Base-by-base conservation (phyloP, 1,140 invertebrate species). In the Polyergus mexicanus region DNA sequence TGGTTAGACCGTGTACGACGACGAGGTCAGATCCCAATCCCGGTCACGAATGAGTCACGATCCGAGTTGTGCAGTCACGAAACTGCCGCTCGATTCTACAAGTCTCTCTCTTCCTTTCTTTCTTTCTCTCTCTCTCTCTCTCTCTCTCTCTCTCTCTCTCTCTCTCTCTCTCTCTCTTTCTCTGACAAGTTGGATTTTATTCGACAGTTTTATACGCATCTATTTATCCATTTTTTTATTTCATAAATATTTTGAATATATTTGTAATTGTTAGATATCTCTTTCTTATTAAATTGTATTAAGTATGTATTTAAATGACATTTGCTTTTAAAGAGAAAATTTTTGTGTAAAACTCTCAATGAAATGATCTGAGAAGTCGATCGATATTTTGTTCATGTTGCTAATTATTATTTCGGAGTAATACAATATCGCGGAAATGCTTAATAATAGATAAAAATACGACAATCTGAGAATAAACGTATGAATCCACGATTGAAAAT, bases 21-120 rank as follows among this genome's bases (percentile, higher is more conserved):
- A 86, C 88, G 88, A 89, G 87, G 88, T 89, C 88, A 89, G 88
- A 84, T 89, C 84, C 72, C 84, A 89, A 89, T 89, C 88, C 87
- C 76, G 76, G 88, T 86, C 84, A 89, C 88, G 87, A 89, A 89
- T 86, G 87, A 89, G 87, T 89, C 88, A 89, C 87, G 87, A 89
- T 89, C 56, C 44, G 60, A 86, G 78, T 78, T 66, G 75, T 66
- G 72, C 77, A 74, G 88, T 89, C 88, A 89, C 88, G 88, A 89
- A 89, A 86, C 35, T 68, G 63, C 28, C 84, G 88, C 38, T 56
- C 66, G 25, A 87, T 38, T 81, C 66, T 72, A 19, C n/a, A 22
- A 35, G 22, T 51, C 58, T 75, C 69, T 47, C n/a, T 38, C 7
- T 66, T 28, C 28, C 41, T 44, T 11, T 69, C 60, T 78, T 11